A percentile compares a stretch with the other conserved stretches of the same genome.
phyloP scores from a whole-genome alignment of 2,888 invertebrate species.

The Pandemis cinnamomeana region DNA sequence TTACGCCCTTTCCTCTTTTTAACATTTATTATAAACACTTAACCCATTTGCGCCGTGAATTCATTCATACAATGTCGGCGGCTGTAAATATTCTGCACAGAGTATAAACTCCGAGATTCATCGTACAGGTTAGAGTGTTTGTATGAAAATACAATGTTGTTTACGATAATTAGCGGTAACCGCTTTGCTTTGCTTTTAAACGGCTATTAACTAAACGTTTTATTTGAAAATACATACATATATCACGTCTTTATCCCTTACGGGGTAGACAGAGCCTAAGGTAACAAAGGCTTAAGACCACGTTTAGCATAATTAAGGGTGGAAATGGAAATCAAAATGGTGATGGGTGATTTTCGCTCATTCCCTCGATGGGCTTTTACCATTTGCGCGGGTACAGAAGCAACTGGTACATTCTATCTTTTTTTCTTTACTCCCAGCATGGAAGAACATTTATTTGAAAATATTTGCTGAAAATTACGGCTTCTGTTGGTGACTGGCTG shows the following conservation, averaged over 20 bases:
- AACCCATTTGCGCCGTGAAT: constrained; percentile 6
- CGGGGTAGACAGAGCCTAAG: too few species aligned
- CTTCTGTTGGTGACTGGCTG: too few species aligned
- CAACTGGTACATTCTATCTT: too few species aligned
- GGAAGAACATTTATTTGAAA: constrained; percentile 1
- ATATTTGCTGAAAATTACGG: too few species aligned
- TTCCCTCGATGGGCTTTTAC: too few species aligned
- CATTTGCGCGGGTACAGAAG: too few species aligned
- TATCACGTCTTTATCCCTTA: too few species aligned
- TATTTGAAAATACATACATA: not conserved
- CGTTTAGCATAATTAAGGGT: too few species aligned
- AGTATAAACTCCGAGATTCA: constrained; percentile 34
- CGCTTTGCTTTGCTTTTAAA: constrained; percentile 20
- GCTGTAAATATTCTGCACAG: constrained; percentile 9
- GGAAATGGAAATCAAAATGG: too few species aligned
- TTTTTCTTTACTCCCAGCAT: too few species aligned
- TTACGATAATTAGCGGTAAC: constrained; percentile 15
- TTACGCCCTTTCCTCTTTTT: not conserved
- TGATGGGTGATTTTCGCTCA: too few species aligned
- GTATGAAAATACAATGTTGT: constrained; percentile 32
- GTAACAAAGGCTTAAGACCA: too few species aligned
- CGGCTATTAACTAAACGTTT: constrained; percentile 17
- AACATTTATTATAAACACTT: constrained; percentile 1
- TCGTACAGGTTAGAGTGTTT: constrained; percentile 23
- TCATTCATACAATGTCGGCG: constrained; percentile 12